Evolutionary conservation across 2,888 invertebrate genomes (phyloP), one percentile per base, ranked within the genome.

Genomic region (Xanthostigma xanthostigma): DNA sequence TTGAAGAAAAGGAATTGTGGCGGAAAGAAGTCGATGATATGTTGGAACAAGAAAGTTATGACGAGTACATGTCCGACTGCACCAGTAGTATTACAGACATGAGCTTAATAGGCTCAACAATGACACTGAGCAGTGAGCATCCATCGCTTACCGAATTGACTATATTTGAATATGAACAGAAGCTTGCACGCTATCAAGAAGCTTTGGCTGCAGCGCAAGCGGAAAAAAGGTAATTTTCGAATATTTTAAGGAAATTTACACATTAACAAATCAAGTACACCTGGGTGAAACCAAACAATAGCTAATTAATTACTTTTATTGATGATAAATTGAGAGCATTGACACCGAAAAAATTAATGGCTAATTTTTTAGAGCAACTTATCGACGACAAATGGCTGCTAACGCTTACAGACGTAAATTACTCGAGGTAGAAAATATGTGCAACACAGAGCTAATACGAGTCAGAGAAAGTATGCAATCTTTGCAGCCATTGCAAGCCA

Each of bases 371-470:
- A 45, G 57, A 41, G 54, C 55, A 36, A 60, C 58, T 36, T 51
- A 62, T 33, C 59, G 63, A 45, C 62, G 63, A 46, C 63, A 62
- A 51, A 50, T 64, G 36, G 61, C 66, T 9, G 62, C 65, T 8
- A 62, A 62, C 35, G 64, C 65, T 44, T 69, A 68, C 49, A 63
- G 61, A 50, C 58, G 63, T 9, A 61, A 62, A 51, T 51, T 69
- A 27, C 49, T 63, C 11, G 68, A 69, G 53, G 64, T 69, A 4
- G 68, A 69, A 54, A 66, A 63, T 44, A 61, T 69, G 57, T 69
- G 68, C 49, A 64, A 67, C 53, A 56, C 66, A 49, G 69, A 69
- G 53, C 52, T 69, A 42, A 55, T 63, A 36, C 60, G 63, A 44
- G 65, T 69, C 13, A 62, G 61, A 46, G 62, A 65, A 50, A 67